A percentile compares a stretch with the other conserved stretches of the same genome.
Evolutionary conservation across 1,140 invertebrate species (phyloP).

Genomic region (Cheumatopsyche charites): DNA sequence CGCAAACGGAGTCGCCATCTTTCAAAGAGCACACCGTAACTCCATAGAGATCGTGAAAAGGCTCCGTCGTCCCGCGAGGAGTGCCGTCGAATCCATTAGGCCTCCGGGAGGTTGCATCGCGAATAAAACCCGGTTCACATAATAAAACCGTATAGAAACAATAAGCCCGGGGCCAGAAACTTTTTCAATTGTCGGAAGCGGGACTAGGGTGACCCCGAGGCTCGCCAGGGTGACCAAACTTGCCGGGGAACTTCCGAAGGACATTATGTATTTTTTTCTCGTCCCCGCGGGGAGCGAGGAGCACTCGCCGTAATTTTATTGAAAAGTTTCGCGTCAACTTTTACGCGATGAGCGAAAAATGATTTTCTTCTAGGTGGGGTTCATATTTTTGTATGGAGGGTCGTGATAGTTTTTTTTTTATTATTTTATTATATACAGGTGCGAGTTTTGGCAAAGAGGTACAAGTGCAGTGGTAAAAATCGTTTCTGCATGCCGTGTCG

Average conservation of each 20-base stretch:
- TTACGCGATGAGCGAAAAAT: no score
- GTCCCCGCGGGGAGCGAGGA: neutral
- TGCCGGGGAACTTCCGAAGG: neutral
- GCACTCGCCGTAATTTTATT: no score
- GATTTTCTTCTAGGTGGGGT: no score
- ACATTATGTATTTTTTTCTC: neutral
- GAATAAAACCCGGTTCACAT: slow-evolving; percentile 18
- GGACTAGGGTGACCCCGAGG: neutral
- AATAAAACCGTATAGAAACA: slow-evolving; percentile 28
- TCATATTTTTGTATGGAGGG: no score
- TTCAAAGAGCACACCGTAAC: neutral
- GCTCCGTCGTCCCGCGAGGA: neutral
- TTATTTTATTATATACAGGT: no score
- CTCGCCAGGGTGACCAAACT: slow-evolving; percentile 23
- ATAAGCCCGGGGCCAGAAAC: slow-evolving; percentile 13
- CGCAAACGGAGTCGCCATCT: neutral
- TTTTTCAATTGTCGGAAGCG: slow-evolving; percentile 14
- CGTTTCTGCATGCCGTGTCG: no score
- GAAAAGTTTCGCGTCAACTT: no score
- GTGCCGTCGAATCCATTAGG: slow-evolving; percentile 18
- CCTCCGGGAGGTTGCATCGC: slow-evolving; percentile 16
- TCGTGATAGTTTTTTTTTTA: no score
- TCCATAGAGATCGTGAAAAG: neutral
- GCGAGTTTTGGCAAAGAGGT: no score
- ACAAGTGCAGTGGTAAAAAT: no score